Percentiles rank a stretch among this genome's conserved stretches.
These are phyloP conservation scores for Wasmannia auropunctata DNA, from an alignment of 1,140 invertebrate genomes.

Conservation along the genomic window DNA sequence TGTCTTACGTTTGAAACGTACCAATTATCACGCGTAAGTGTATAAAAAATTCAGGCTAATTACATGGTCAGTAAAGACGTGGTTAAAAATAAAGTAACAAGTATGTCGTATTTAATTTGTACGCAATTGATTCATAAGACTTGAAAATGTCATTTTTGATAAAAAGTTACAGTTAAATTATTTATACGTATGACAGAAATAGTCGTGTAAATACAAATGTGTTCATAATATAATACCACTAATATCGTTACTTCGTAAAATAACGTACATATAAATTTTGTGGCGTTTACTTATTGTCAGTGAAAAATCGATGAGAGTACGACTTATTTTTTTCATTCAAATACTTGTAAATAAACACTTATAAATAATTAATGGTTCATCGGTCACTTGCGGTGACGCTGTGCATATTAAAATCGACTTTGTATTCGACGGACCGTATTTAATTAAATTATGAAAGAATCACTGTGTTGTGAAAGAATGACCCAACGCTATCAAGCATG, in stretches of 20 bases:
- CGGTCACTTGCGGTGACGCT: neutral
- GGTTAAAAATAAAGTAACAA: neutral
- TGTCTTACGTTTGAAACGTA: neutral
- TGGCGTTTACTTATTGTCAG: too few relatives aligned
- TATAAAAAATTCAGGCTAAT: neutral
- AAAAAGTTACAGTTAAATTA: neutral
- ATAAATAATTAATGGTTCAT: neutral
- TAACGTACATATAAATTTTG: too few relatives aligned
- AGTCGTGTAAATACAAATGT: neutral
- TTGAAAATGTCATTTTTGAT: neutral
- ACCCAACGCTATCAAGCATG: neutral
- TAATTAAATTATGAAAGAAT: neutral
- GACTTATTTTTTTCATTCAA: too few relatives aligned
- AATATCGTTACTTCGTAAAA: too few relatives aligned
- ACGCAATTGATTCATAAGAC: neutral
- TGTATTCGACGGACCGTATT: neutral
- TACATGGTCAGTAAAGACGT: neutral
- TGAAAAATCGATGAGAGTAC: too few relatives aligned
- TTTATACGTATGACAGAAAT: neutral
- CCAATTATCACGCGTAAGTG: neutral
- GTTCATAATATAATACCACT: neutral
- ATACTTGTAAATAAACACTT: too few relatives aligned
- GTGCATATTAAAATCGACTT: neutral
- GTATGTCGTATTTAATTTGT: neutral
- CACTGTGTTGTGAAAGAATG: neutral